A percentile compares a stretch with the other conserved stretches of the same genome.
Evolutionary conservation across 2,797 vertebrate genomes (phyloP).

Genomic region (Sparus aurata): DNA sequence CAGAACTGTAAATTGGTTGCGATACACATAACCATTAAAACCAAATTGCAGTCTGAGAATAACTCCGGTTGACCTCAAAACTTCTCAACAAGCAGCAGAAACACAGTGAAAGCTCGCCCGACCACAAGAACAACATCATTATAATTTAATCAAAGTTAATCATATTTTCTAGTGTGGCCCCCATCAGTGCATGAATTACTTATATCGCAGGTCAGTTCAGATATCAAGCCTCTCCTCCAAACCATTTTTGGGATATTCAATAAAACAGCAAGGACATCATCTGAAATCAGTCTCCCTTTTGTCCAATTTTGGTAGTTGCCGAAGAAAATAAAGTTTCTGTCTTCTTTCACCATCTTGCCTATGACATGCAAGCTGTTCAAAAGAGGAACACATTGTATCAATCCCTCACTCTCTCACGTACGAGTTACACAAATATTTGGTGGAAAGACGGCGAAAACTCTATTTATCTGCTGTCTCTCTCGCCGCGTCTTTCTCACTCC

Average conservation of each 20-base stretch:
- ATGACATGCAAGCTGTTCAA: constrained; percentile 39
- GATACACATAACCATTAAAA: constrained; percentile 35
- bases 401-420: constrained; percentile 28
- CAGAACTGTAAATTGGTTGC: constrained; percentile 61
- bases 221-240: constrained; percentile 33
- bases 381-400: constrained; percentile 37
- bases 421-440: constrained; percentile 52
- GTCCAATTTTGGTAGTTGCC: constrained; percentile 14
- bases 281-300: neutral
- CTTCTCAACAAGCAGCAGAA: constrained; percentile 34
- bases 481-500: constrained; percentile 60
- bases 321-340: constrained; percentile 16
- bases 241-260: constrained; percentile 37
- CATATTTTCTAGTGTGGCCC: constrained; percentile 36
- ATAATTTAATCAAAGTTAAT: constrained; percentile 67
- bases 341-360: constrained; percentile 13
- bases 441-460: constrained; percentile 51
- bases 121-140: constrained; percentile 63
- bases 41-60: constrained; percentile 38
- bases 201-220: constrained; percentile 52
- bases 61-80: constrained; percentile 56
- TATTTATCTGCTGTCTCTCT: constrained; percentile 55
- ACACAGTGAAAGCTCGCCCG: constrained; percentile 1
- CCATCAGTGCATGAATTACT: constrained; percentile 56
- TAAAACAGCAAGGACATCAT: constrained; percentile 40